phyloP scores from a whole-genome alignment of 2,888 invertebrate genomes.

The Gibbula magus region DNA sequence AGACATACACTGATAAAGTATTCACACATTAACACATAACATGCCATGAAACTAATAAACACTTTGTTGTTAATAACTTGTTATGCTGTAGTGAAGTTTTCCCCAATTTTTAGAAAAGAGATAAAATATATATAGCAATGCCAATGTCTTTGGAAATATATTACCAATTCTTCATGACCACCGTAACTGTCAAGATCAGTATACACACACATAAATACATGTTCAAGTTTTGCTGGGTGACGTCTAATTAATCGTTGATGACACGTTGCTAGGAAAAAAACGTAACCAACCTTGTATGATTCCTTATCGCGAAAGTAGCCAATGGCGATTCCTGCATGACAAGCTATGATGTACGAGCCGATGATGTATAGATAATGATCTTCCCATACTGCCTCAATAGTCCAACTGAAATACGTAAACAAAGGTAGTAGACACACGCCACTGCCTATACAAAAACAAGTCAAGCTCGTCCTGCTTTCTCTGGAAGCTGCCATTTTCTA shows the following conservation, averaged over 20 bases:
- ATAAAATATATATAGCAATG: no score
- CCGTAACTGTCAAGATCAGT: no score
- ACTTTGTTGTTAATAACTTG: no score
- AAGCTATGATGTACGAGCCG: constrained; percentile 40
- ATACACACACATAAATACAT: no score
- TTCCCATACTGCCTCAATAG: constrained; percentile 40
- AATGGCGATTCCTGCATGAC: constrained; percentile 43
- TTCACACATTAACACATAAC: no score
- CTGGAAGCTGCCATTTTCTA: constrained; percentile 46
- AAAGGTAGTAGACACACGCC: constrained; percentile 37
- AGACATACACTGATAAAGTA: no score
- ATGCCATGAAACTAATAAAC: no score
- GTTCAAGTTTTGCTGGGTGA: no score
- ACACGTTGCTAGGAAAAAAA: neutral
- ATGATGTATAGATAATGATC: constrained; percentile 43
- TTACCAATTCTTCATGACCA: no score
- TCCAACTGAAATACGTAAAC: constrained; percentile 32
- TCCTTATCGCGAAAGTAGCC: constrained; percentile 38
- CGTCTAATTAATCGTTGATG: neutral
- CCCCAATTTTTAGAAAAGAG: no score
- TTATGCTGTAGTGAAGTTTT: no score
- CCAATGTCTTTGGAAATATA: no score
- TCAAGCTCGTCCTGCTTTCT: constrained; percentile 46
- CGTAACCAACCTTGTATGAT: constrained; percentile 37
- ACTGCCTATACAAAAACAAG: constrained; percentile 45